Conservation (phyloP, 2,888 invertebrate genomes). For the Parnassius smintheus region DNA sequence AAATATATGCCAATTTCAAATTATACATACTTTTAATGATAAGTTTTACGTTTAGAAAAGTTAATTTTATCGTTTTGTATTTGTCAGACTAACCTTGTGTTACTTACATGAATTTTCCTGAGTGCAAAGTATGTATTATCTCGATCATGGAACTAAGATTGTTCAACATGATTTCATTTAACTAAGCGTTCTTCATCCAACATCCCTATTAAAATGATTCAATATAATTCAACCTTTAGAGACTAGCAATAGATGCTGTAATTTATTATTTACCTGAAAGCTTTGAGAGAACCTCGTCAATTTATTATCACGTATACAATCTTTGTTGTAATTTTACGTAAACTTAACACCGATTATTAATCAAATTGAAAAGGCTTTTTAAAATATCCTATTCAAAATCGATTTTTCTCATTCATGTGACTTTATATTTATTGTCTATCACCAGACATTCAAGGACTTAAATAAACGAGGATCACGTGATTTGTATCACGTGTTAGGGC, state of each 20-base stretch:
- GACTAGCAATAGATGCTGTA: conserved; percentile 23
- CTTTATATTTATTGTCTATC: no score
- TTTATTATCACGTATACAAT: conserved; percentile 24
- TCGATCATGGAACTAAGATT: conserved; percentile 30
- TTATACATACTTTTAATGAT: no score
- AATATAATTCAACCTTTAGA: conserved; percentile 32
- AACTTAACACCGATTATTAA: conserved; percentile 25
- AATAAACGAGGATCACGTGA: no score
- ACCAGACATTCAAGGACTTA: no score
- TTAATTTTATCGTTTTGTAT: no score
- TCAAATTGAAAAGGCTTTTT: conserved; percentile 24
- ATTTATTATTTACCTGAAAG: conserved; percentile 28
- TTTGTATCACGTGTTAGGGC: no score
- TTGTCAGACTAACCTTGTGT: no score
- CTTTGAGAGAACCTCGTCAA: conserved; percentile 25
- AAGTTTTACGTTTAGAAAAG: no score
- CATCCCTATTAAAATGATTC: conserved; percentile 50
- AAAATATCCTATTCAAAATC: conserved; percentile 10
- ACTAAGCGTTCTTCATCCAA: conserved; percentile 36
- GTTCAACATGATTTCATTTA: conserved; percentile 52
- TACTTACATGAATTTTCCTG: conserved; percentile 5
- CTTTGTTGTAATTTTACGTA: conserved; percentile 26
- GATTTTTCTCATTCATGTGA: no score
- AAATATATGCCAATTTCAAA: no score
- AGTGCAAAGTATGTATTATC: conserved; percentile 11